phyloP scores from a whole-genome alignment of 2,113 vertebrate species.

The Ctenodactylus gundi region DNA sequence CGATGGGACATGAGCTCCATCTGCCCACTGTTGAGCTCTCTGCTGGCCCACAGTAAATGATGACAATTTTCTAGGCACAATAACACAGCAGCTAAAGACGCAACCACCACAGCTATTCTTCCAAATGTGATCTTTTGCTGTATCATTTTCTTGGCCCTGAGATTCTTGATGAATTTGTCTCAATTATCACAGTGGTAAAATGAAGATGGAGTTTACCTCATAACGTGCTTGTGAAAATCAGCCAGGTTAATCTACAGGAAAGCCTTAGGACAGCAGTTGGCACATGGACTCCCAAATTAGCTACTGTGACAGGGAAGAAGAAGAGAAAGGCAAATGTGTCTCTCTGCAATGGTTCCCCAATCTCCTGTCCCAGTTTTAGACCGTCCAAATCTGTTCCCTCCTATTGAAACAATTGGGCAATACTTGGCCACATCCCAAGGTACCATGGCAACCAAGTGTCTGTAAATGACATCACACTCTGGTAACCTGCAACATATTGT shows the following conservation, averaged over 20 bases:
- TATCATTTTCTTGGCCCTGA: neutral
- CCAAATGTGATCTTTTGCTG: neutral
- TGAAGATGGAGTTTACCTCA: neutral
- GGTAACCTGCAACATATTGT: neutral
- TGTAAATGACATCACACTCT: neutral
- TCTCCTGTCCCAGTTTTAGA: neutral
- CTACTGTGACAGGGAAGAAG: neutral
- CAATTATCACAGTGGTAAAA: neutral
- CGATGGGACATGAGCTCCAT: accelerated
- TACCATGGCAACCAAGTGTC: neutral
- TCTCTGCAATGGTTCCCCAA: accelerated
- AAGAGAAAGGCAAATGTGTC: accelerated
- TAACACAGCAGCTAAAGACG: neutral
- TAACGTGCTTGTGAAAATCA: neutral
- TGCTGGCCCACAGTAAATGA: neutral
- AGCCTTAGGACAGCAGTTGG: neutral
- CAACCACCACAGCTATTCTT: neutral
- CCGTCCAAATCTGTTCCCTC: neutral
- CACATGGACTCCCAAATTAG: neutral
- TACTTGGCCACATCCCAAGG: too few species aligned
- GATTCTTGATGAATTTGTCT: neutral
- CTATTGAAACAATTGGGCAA: neutral
- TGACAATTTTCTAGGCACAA: neutral
- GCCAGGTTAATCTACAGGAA: neutral
- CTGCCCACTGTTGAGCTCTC: neutral